Evolutionary conservation across 2,888 invertebrate species (phyloP).

Genomic region (Acholoe squamosa): DNA sequence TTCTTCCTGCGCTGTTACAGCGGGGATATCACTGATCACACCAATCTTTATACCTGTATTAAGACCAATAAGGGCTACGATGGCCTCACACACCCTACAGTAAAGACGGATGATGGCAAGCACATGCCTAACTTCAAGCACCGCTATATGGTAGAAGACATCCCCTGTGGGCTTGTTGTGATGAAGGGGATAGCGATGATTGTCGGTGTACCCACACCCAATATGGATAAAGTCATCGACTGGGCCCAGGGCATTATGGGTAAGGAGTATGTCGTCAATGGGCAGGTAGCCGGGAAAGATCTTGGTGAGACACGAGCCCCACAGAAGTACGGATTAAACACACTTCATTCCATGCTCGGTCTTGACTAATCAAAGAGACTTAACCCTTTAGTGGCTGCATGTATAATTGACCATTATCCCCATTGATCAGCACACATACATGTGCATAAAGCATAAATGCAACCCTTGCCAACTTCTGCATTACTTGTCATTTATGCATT

Average conservation of each 20-base stretch:
- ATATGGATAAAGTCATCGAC: constrained; percentile 72
- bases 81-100: constrained; percentile 73
- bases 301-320: constrained; percentile 74
- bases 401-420: too few relatives aligned
- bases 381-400: too few relatives aligned
- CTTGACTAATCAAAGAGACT: constrained; percentile 3
- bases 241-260: constrained; percentile 76
- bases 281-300: constrained; percentile 75
- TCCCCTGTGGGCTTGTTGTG: constrained; percentile 75
- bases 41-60: constrained; percentile 71
- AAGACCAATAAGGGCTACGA: constrained; percentile 73
- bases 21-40: constrained; percentile 72
- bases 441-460: too few relatives aligned
- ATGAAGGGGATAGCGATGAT: constrained; percentile 74
- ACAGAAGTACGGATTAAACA: constrained; percentile 74
- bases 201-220: constrained; percentile 70
- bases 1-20: constrained; percentile 74
- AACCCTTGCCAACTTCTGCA: too few relatives aligned
- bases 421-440: too few relatives aligned
- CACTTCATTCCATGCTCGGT: constrained; percentile 72
- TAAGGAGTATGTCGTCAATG: constrained; percentile 73
- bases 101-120: constrained; percentile 52
- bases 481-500: too few relatives aligned
- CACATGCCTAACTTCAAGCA: constrained; percentile 57
- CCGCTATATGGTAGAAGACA: constrained; percentile 75